Percentiles rank a stretch among this genome's conserved stretches.
These are phyloP conservation scores for Invenusta paracnida DNA, from an alignment of 2,888 invertebrate species.

Conservation along the genomic window DNA sequence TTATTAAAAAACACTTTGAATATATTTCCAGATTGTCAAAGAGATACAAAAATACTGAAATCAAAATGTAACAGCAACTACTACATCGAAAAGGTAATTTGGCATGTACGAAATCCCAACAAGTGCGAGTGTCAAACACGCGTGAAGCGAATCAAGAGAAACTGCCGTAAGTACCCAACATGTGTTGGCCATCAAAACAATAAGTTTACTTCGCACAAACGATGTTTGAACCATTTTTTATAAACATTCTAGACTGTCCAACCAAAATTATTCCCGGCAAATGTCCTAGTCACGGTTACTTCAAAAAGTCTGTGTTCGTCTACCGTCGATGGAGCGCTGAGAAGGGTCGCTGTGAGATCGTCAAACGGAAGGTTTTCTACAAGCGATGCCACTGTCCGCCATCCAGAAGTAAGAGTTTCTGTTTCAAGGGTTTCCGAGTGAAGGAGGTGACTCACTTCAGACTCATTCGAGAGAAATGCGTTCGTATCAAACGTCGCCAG, in stretches of 20 bases:
- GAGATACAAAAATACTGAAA: conserved; percentile 25
- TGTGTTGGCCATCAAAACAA: too few relatives aligned
- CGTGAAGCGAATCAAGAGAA: not conserved
- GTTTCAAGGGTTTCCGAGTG: not conserved
- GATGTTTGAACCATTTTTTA: too few relatives aligned
- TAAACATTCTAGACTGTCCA: conserved; percentile 38
- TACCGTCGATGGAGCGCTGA: conserved; percentile 8
- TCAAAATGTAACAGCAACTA: conserved; percentile 39
- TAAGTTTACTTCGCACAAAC: too few relatives aligned
- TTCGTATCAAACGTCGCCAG: not conserved
- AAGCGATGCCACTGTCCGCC: conserved; percentile 30
- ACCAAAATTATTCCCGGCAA: not conserved
- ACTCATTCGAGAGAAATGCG: not conserved
- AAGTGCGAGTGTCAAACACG: conserved; percentile 28
- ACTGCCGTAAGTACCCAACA: conserved; percentile 35
- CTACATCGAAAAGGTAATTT: conserved; percentile 31
- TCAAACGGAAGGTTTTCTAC: conserved; percentile 14
- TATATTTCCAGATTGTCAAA: conserved; percentile 27
- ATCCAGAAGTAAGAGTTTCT: not conserved
- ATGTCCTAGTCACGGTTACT: conserved; percentile 28
- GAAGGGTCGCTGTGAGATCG: conserved; percentile 1
- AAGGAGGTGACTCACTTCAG: not conserved
- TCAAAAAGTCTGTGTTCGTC: conserved; percentile 5
- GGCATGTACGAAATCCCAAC: conserved; percentile 13
- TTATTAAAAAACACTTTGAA: too few relatives aligned